Percentiles rank a stretch among this genome's conserved stretches.
These are phyloP conservation scores for Acromyrmex heyeri DNA, from an alignment of 1,140 invertebrate species.

Conservation along the genomic window DNA sequence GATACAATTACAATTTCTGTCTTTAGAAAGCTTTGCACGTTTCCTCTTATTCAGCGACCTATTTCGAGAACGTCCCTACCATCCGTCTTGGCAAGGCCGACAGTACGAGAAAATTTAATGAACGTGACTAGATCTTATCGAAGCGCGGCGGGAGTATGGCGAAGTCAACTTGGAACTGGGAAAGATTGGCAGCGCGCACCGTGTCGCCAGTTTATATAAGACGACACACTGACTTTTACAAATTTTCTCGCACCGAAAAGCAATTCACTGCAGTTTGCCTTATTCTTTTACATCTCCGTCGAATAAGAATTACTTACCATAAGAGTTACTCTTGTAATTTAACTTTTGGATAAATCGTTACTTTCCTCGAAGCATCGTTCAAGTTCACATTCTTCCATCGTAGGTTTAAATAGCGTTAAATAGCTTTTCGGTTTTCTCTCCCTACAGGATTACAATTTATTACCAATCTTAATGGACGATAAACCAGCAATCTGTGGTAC, in stretches of 20 bases:
- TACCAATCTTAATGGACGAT: constrained; percentile 35
- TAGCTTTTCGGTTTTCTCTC: neutral
- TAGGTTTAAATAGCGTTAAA: constrained; percentile 11
- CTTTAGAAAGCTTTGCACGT: constrained; percentile 69
- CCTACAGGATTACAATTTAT: constrained; percentile 20
- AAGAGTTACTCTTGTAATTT: neutral
- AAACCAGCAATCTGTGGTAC: neutral
- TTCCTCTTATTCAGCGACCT: constrained; percentile 71
- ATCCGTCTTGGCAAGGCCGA: constrained; percentile 70
- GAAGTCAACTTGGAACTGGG: constrained; percentile 62
- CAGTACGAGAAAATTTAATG: constrained; percentile 73
- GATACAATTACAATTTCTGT: constrained; percentile 70
- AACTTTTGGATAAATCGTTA: constrained; percentile 11
- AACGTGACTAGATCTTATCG: constrained; percentile 76
- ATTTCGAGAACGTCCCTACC: constrained; percentile 67
- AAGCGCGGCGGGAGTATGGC: constrained; percentile 45
- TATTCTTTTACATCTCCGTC: neutral
- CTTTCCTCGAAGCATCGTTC: constrained; percentile 10
- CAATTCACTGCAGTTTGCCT: neutral
- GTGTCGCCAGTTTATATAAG: constrained; percentile 44
- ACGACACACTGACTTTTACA: constrained; percentile 43
- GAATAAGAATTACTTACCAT: constrained; percentile 10
- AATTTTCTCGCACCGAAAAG: constrained; percentile 43
- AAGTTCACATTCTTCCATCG: neutral
- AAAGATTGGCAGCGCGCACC: constrained; percentile 56